Evolutionary conservation across 2,888 invertebrate species (phyloP), one percentile per base, ranked within the genome.

Genomic region (Desoria tigrina): DNA sequence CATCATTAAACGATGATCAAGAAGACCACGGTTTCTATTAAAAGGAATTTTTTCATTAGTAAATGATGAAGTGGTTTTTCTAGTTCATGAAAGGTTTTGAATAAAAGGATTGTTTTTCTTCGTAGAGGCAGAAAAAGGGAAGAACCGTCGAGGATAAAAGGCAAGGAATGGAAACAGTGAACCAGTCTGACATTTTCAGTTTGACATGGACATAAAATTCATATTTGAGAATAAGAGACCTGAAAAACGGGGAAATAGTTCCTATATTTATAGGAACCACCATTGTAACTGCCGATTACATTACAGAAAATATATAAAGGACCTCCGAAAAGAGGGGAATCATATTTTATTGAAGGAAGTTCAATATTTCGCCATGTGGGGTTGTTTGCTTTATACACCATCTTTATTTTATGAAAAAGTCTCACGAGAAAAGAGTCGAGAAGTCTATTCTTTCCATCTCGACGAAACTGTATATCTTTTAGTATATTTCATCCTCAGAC

Each of bases 351-450:
- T 27, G 49, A 60, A 59, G 37, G 56, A 64, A 59, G 65, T 70
- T 70, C 66, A 68, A 71, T 69, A 73, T 71, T 73, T 71, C 73
- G 69, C 71, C 73, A 73, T 73, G 73, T 73, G 73, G 61, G 71
- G 71, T 73, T 73, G 73, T 73, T 73, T 71, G 66, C 69, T 65
- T 69, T 65, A 71, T 66, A 60, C 66, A 64, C 68, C 66, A 71
- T 68, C 68, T 71, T 71, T 68, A 71, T 66, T 68, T 62, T 64
- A 66, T 65, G 66, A 59, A 68, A 64, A 55, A 68, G 42, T 63
- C 63, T 58, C 58, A 57, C 49, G 63, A 57, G 57, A n/a, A n/a
- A n/a, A n/a, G n/a, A 32, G 32, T 32, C 32, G 32, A 32, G 6
- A 32, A 32, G 32, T 32, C 32, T 32, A 32, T 32, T 32, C 32